phyloP scores from a whole-genome alignment of 2,113 vertebrate species.

The Rhombomys opimus region DNA sequence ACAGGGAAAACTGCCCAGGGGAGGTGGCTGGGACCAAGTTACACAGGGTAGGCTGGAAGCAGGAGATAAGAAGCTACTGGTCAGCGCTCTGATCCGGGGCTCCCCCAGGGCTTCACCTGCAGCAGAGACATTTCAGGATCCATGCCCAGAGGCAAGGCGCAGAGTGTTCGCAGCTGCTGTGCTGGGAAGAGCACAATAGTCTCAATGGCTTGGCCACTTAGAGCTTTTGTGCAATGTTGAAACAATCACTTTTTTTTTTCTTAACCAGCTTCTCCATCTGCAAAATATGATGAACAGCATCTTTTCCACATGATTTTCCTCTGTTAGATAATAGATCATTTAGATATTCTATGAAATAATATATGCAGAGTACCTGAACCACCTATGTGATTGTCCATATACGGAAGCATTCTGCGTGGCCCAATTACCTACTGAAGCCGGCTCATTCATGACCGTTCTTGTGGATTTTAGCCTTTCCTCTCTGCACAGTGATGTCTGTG shows the following conservation, averaged over 20 bases:
- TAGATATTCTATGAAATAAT: neutral
- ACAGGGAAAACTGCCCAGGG: neutral
- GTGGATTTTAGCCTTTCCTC: neutral
- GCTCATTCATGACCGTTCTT: neutral
- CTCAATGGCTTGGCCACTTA: neutral
- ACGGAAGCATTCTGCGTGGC: neutral
- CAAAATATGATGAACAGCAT: neutral
- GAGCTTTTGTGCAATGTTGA: neutral
- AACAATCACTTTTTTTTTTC: neutral
- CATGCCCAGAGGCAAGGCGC: rapidly evolving
- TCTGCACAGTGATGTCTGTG: neutral
- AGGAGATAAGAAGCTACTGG: neutral
- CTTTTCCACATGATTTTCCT: neutral
- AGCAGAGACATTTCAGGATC: neutral
- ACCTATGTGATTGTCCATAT: neutral
- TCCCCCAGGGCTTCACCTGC: neutral
- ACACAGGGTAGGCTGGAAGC: neutral
- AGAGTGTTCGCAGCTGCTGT: neutral
- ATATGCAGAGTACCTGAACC: neutral
- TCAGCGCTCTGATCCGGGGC: too few species aligned
- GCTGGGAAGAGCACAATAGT: neutral
- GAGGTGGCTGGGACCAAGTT: neutral
- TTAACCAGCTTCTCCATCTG: neutral
- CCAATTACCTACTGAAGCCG: neutral
- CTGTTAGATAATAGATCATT: neutral